phyloP scores from a whole-genome alignment of 2,113 vertebrate species.

The Condylura cristata region DNA sequence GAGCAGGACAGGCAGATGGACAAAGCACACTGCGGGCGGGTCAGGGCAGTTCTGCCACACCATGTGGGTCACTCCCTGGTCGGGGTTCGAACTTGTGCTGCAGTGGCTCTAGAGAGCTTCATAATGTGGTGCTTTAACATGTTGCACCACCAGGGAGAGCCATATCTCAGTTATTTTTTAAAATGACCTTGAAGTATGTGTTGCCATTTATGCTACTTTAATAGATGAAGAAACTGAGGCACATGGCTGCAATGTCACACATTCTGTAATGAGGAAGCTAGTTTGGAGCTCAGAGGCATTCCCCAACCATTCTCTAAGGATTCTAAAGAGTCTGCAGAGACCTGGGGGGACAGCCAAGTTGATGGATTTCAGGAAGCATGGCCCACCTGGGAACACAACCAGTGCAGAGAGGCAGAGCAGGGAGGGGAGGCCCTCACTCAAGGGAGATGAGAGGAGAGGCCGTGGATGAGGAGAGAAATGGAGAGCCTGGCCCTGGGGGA shows the following conservation, averaged over 20 bases:
- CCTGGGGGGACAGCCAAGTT: background rate
- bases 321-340: background rate
- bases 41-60: too few species aligned
- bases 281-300: background rate
- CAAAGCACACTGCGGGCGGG: too few species aligned
- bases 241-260: background rate
- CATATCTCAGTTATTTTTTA: background rate
- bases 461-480: background rate
- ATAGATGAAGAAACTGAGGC: too few species aligned
- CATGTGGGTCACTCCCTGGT: too few species aligned
- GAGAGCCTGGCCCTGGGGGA: background rate
- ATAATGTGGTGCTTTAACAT: too few species aligned
- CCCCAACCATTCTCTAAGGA: background rate
- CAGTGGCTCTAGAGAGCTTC: too few species aligned
- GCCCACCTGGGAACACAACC: too few species aligned
- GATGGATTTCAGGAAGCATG: background rate
- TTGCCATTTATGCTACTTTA: background rate
- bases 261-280: background rate
- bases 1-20: too few species aligned
- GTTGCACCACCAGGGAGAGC: too few species aligned
- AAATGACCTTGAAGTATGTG: background rate
- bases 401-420: background rate
- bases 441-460: background rate
- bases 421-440: background rate
- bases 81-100: too few species aligned